Evolutionary conservation across 2,797 vertebrate genomes (phyloP).

Genomic region (Diceros bicornis): DNA sequence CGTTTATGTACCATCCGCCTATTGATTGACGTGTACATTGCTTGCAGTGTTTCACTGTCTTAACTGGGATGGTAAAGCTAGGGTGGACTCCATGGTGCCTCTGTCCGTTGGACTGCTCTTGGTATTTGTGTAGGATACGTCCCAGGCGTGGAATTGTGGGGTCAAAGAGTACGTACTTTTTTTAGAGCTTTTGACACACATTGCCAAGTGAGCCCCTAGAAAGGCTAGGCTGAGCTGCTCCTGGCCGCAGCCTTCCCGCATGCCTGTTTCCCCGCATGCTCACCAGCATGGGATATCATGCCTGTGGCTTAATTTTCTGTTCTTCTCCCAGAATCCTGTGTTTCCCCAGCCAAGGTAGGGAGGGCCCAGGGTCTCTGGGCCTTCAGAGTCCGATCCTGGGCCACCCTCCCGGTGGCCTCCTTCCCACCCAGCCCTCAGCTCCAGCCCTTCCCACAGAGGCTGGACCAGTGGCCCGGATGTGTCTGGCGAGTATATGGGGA

Average conservation of each 20-base stretch:
- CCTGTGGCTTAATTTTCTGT: constrained; percentile 52
- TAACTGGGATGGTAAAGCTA: not conserved
- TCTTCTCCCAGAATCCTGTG: constrained; percentile 61
- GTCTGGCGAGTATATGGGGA: not conserved
- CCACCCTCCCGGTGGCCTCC: not conserved
- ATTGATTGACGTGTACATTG: fast-evolving
- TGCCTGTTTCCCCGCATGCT: not conserved
- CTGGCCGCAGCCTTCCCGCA: not conserved
- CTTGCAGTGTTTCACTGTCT: not conserved
- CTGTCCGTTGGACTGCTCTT: not conserved
- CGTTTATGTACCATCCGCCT: not conserved
- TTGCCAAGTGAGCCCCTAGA: not conserved
- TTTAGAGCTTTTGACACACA: not conserved
- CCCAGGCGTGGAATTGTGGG: not conserved
- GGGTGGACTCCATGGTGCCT: not conserved
- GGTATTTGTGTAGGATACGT: not conserved
- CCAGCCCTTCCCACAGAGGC: constrained; percentile 55
- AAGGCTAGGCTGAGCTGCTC: not conserved
- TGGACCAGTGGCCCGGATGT: constrained; percentile 58
- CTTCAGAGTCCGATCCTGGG: not conserved
- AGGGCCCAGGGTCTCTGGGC: not conserved
- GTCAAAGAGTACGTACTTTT: not conserved
- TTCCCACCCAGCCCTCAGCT: constrained; percentile 47
- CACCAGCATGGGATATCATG: not conserved
- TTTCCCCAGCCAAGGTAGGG: not conserved